These are phyloP conservation scores for Chrysaora quinquecirrha DNA, from an alignment of 30 jellyfish, hydroid and myxozoan species.

Conservation along the genomic window DNA sequence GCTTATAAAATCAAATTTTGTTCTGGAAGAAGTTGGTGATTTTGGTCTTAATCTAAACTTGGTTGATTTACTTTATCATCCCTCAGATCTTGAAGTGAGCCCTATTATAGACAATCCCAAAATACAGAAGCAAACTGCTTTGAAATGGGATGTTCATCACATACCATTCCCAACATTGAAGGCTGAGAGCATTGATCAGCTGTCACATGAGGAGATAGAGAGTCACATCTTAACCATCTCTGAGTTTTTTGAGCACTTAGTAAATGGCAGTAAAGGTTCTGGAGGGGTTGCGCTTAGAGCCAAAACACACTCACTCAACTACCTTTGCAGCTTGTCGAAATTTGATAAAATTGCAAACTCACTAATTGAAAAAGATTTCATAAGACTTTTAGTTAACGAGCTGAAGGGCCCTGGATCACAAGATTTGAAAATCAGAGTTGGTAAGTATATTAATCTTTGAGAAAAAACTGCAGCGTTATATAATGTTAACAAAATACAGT, in stretches of 20 bases:
- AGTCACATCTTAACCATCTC: conserved; percentile 32
- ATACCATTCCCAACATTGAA: conserved; percentile 50
- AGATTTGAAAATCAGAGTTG: conserved; percentile 76
- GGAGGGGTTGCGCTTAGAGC: conserved; percentile 34
- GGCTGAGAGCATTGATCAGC: conserved; percentile 19
- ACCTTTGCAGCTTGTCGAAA: conserved; percentile 54
- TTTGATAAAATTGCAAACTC: conserved; percentile 68
- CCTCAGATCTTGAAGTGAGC: conserved; percentile 74
- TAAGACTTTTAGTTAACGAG: conserved; percentile 49
- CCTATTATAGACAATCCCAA: conserved; percentile 87
- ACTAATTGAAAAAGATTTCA: conserved; percentile 53
- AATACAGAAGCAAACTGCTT: conserved; percentile 36
- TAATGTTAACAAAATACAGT: neutral
- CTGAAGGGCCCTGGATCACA: conserved; percentile 55
- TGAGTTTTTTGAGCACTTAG: neutral
- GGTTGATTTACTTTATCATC: conserved; percentile 83
- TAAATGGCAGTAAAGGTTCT: neutral
- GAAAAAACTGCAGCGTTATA: too few species aligned
- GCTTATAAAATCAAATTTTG: neutral
- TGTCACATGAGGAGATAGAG: conserved; percentile 49
- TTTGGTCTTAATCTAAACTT: conserved; percentile 60
- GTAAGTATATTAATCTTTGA: too few species aligned
- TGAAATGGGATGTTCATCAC: conserved; percentile 77
- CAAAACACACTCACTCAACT: conserved; percentile 55
- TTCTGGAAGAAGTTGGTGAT: neutral